Base-by-base conservation (phyloP, 2,888 invertebrate species). In the Drosophila tanythrix region DNA sequence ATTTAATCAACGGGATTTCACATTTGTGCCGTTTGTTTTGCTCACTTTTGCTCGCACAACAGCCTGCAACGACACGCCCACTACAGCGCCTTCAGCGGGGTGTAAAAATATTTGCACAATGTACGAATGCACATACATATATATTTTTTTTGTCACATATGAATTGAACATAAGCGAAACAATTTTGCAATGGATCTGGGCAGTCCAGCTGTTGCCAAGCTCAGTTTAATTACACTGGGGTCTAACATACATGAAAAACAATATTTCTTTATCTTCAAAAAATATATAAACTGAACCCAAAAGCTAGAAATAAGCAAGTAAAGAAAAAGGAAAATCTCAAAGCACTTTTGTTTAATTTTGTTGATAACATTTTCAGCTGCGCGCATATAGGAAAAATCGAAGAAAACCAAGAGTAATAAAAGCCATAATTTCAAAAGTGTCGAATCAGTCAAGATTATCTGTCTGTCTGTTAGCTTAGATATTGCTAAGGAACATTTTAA, bases 1-100 rank as follows among this genome's bases (percentile, higher is more conserved):
- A 72, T 82, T 48, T 74, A 74, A 88, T 83, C 79, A 79, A 82
- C 35, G 7, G 25, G 15, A 25, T 46, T 46, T 46, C 25, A 25
- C 2, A 55, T 27, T 70, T 53, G 21, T 59, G 53, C 52, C 48
- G 27, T 60, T 61, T 53, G 63, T 48, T 57, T 51, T 73, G 27
- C 18, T 18, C 50, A 61, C 65, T 64, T 70, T 27, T 52, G 38
- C 13, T 27, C 18, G 35, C 53, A 4, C 25, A n/a, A 21, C 33
- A 46, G 25, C 33, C 40, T 29, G 40, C 51, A 66, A 7, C 15
- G 21, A 21, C 46, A 46, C 21, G 51, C 59, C 55, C 43, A 61
- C 55, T 50, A 46, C 27, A 50, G 40, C 27, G 43, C 50, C 40
- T 50, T 60, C 58, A 58, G 10, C 5, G 25, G 31, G 60, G 5